Conservation (phyloP, 2,888 invertebrate genomes). For the Pandemis heparana region DNA sequence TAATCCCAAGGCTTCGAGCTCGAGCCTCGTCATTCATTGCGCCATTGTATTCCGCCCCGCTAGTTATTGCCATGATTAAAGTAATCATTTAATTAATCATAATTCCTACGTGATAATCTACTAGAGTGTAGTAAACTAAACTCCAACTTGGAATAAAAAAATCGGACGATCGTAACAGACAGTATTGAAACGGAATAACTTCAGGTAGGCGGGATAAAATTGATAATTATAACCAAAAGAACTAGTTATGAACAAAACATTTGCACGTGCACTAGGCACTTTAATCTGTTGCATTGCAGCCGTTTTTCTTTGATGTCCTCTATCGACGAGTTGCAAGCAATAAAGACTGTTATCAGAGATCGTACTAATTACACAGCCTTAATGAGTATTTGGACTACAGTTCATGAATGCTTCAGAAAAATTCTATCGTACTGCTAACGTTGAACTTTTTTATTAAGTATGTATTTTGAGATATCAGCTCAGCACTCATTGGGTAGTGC, state of each 20-base stretch:
- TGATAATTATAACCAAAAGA: too few relatives aligned
- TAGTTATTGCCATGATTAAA: slow-evolving; percentile 34
- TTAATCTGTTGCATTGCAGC: neutral
- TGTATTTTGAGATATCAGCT: neutral
- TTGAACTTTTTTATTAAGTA: neutral
- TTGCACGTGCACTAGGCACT: slow-evolving; percentile 10
- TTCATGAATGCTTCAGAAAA: neutral
- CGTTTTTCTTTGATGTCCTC: slow-evolving; percentile 3
- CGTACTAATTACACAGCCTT: neutral
- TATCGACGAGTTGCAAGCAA: neutral
- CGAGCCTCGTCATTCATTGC: slow-evolving; percentile 24
- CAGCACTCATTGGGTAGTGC: neutral
- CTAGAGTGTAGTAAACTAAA: slow-evolving; percentile 21
- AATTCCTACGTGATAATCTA: slow-evolving; percentile 22
- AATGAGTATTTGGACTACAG: slow-evolving; percentile 8
- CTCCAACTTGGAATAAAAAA: neutral
- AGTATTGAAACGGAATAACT: too few relatives aligned
- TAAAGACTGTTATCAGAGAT: slow-evolving; percentile 2
- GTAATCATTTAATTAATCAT: slow-evolving; percentile 30
- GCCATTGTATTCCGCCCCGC: slow-evolving; percentile 28
- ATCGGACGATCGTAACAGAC: too few relatives aligned
- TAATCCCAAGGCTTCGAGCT: slow-evolving; percentile 27
- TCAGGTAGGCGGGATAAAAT: too few relatives aligned
- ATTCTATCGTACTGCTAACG: neutral
- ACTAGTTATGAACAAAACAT: neutral